Percentiles rank a stretch among this genome's conserved stretches.
Conservation (phyloP, 2,797 vertebrate genomes). For the Apogon talboti region DNA sequence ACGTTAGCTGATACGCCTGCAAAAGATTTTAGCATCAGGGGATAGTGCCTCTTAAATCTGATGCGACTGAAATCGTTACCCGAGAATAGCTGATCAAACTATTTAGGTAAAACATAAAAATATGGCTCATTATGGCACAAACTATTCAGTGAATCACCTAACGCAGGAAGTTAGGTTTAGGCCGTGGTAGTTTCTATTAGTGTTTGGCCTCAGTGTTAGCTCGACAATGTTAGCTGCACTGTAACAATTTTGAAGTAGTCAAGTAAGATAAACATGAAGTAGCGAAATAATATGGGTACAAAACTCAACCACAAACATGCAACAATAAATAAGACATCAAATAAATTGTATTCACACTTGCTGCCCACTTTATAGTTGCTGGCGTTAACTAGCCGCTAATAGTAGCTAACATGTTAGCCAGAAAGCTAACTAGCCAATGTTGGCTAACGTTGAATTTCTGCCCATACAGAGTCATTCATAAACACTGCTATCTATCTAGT, state of each 20-base stretch:
- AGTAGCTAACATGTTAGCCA: slow-evolving; percentile 53
- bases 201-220: slow-evolving; percentile 54
- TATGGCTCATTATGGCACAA: background rate
- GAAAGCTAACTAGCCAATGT: slow-evolving; percentile 58
- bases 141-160: slow-evolving; percentile 1
- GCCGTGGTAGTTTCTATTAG: slow-evolving; percentile 66
- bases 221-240: slow-evolving; percentile 47
- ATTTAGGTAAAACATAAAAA: background rate
- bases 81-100: background rate
- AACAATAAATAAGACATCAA: fast-evolving
- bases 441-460: slow-evolving; percentile 64
- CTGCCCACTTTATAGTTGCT: slow-evolving; percentile 11
- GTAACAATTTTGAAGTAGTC: slow-evolving; percentile 32
- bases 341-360: slow-evolving; percentile 5
- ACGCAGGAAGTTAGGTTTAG: slow-evolving; percentile 69
- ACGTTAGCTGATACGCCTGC: slow-evolving; percentile 33
- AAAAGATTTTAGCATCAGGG: slow-evolving; percentile 7
- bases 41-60: background rate
- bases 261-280: background rate
- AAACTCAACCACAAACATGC: too few species aligned
- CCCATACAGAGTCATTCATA: slow-evolving; percentile 48
- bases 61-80: background rate
- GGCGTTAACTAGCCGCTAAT: slow-evolving; percentile 29
- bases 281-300: background rate
- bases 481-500: slow-evolving; percentile 2